Base-by-base conservation (phyloP, 2,797 vertebrate genomes). In the Sparus aurata region DNA sequence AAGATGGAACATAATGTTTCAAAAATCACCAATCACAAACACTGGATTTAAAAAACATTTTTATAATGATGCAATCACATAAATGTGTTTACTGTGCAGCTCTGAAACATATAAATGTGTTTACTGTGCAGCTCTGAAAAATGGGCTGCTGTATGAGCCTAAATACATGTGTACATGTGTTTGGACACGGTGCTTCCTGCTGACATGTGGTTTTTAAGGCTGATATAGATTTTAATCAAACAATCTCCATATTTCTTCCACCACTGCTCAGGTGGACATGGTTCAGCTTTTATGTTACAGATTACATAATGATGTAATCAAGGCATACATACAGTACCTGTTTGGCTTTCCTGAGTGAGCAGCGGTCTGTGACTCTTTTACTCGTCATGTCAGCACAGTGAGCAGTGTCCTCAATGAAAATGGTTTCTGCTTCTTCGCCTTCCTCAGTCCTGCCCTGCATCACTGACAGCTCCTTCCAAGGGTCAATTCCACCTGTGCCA, bases 311-410 rank as follows among this genome's bases (percentile, higher is more conserved):
- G 7, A 60, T 13, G 41, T 0, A 1, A 50, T 1, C 11, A 10
- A 38, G 7, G 13, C 13, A 11, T 17, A 41, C 77, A 58, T 22
- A 97, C 97, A 34, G 55, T 34, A 97, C 97, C 96, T 93, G 74
- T 80, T 95, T 95, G 4, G 95, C 97, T 8, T 69, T 85, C 61
- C n/a, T 88, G 58, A 98, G 94, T 1, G 95, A 91, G n/a, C 47
- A 17, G 8, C 94, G 93, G 68, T 97, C 96, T 1, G 78, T 59
- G 5, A 79, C 22, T 6, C 57, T 79, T 17, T 80, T 38, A 0
- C 89, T 77, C 25, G 66, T 82, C 97, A 97, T 97, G 66, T 98
- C 95, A 0, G 95, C 94, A 34, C 97, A 97, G 90, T 97, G 97
- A 27, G 97, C 95, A 0, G 95, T 87, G 72, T 93, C 93, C 0